These are phyloP conservation scores for Drosophila subsilvestris DNA, from an alignment of 2,888 invertebrate genomes.

Conservation along the genomic window DNA sequence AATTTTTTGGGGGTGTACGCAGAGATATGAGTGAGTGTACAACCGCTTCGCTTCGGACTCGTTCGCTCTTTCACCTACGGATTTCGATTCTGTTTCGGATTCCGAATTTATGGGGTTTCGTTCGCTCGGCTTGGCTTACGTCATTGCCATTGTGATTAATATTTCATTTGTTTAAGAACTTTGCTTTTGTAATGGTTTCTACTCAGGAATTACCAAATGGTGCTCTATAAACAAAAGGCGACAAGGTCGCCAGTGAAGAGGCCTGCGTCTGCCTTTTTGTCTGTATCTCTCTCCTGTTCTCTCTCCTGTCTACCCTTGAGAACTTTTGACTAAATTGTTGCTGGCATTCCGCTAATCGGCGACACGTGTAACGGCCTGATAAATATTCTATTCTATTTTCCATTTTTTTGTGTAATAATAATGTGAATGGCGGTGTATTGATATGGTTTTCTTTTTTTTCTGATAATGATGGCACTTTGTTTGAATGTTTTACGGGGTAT, in stretches of 20 bases:
- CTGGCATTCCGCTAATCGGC: conserved; percentile 52
- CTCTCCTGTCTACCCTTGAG: conserved; percentile 17
- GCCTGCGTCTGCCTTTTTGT: conserved; percentile 13
- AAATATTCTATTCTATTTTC: conserved; percentile 29
- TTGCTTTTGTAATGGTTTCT: conserved; percentile 35
- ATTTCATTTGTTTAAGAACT: conserved; percentile 20
- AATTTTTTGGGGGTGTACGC: no score
- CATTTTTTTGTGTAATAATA: conserved; percentile 17
- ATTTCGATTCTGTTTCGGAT: conserved; percentile 26
- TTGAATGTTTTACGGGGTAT: conserved; percentile 1
- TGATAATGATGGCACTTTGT: conserved; percentile 9
- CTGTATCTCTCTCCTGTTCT: background rate
- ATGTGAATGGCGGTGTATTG: background rate
- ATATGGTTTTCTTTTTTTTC: background rate
- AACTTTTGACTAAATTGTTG: conserved; percentile 11
- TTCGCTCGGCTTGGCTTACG: conserved; percentile 15
- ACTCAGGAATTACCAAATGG: conserved; percentile 30
- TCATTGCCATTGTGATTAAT: conserved; percentile 33
- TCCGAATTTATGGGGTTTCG: background rate
- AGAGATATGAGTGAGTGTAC: no score
- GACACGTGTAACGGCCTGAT: conserved; percentile 68
- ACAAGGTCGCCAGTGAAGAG: conserved; percentile 34
- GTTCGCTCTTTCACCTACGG: conserved; percentile 15
- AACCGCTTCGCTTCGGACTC: no score
- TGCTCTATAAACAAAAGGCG: conserved; percentile 34